Base-by-base conservation (phyloP, 2,113 vertebrate genomes). In the Fregata magnificens region DNA sequence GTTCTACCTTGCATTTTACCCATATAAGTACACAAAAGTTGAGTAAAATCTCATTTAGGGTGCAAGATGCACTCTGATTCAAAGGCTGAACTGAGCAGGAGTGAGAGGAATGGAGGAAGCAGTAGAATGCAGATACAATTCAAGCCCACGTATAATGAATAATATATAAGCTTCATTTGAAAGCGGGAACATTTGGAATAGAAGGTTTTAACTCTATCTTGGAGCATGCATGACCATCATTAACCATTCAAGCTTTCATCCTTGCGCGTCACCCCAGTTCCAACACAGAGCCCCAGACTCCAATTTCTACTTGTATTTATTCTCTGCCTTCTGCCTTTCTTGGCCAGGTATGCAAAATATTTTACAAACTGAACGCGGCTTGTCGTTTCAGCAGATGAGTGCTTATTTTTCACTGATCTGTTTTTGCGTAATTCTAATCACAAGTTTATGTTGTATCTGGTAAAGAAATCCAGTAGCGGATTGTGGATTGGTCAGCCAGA, bases 391-490 rank as follows among this genome's bases (percentile, higher is more conserved):
- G 81, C 29, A 84, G n/a, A 45, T 28, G 50, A 66, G 14, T n/a
- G 34, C n/a, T 90, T 85, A 38, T 55, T 96, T 97, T 88, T 94
- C 31, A 34, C 40, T 7, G 55, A 38, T 47, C 47, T 79, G 13
- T 32, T 91, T 95, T 82, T 53, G 53, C 2, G 1, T 87, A 74
- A 66, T 82, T 89, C 69, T 52, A 88, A 82, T 69, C 36, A 76
- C 8, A 72, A 73, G 7, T 78, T 72, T 91, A 58, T 80, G 53
- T 62, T 80, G 44, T 70, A 55, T 93, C 95, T 96, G 94, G 66
- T 94, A 95, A 97, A 97, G 94, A 95, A 94, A 97, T 95, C 50
- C 45, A 63, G 58, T 50, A 62, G n/a, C 20, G 40, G 77, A 63
- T 55, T 61, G 34, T 67, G 83, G 52, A 76, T 70, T 93, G 88